Percentiles rank a stretch among this genome's conserved stretches.
Evolutionary conservation across 2,113 vertebrate species (phyloP).

Genomic region (Perca flavescens): DNA sequence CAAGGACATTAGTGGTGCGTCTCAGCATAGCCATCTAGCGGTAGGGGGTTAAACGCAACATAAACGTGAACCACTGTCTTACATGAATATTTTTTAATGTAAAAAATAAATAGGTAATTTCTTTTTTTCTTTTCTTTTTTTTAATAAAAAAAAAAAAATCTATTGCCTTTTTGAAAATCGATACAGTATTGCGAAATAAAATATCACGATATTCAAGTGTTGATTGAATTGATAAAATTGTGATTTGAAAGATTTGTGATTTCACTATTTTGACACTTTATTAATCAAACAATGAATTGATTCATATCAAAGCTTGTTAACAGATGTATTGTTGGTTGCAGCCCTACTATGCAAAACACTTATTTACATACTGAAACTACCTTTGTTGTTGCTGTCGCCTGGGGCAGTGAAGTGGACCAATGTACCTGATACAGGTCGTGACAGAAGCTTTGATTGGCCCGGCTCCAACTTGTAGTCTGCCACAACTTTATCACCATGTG

Average conservation of each 20-base stretch:
- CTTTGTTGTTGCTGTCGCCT: not conserved
- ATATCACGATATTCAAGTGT: too few species aligned
- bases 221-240: too few species aligned
- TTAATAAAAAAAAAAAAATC: too few species aligned
- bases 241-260: not conserved
- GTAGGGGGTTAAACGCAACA: too few species aligned
- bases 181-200: too few species aligned
- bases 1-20: too few species aligned
- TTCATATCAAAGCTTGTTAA: not conserved
- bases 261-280: not conserved
- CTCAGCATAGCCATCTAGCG: too few species aligned
- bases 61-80: too few species aligned
- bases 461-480: slow-evolving; percentile 14
- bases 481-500: not conserved
- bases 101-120: too few species aligned
- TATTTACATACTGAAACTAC: not conserved
- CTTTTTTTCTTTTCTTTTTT: too few species aligned
- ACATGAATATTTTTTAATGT: too few species aligned
- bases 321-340: not conserved
- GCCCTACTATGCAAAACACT: not conserved
- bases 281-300: not conserved
- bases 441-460: not conserved
- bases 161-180: too few species aligned
- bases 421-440: not conserved
- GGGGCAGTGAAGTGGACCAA: not conserved